Percentiles rank a stretch among this genome's conserved stretches.
Evolutionary conservation across 1,140 invertebrate species (phyloP).

Genomic region (Anadara kagoshimensis): DNA sequence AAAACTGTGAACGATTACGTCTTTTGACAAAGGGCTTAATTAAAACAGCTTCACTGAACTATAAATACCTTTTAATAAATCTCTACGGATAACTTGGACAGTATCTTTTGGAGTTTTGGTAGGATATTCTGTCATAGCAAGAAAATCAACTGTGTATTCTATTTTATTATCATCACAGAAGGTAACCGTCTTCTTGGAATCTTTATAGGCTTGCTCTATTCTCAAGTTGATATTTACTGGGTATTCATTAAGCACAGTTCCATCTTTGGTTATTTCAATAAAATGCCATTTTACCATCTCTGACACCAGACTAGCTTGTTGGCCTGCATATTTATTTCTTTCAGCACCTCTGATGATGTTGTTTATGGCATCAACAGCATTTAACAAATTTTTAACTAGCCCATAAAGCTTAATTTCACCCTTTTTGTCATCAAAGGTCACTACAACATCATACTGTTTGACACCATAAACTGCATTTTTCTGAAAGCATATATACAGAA

Average conservation of each 20-base stretch:
- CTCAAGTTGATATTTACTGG: constrained; percentile 22
- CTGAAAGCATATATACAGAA: no score
- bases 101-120: constrained; percentile 23
- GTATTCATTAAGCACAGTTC: constrained; percentile 14
- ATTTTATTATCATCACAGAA: constrained; percentile 18
- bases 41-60: no score
- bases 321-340: not conserved
- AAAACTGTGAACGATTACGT: no score
- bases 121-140: constrained; percentile 26
- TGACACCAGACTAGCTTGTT: not conserved
- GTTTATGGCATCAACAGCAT: not conserved
- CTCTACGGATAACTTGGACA: constrained; percentile 29
- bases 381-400: not conserved
- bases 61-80: not conserved
- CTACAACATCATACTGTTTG: not conserved
- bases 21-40: no score
- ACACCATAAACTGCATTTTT: no score
- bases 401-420: not conserved
- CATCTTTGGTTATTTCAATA: not conserved
- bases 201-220: constrained; percentile 20
- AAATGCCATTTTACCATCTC: not conserved
- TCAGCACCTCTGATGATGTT: not conserved
- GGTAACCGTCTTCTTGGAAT: not conserved
- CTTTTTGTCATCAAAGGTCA: not conserved
- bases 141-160: constrained; percentile 32